phyloP scores from a whole-genome alignment of 2,113 vertebrate genomes.

The Eonycteris spelaea region DNA sequence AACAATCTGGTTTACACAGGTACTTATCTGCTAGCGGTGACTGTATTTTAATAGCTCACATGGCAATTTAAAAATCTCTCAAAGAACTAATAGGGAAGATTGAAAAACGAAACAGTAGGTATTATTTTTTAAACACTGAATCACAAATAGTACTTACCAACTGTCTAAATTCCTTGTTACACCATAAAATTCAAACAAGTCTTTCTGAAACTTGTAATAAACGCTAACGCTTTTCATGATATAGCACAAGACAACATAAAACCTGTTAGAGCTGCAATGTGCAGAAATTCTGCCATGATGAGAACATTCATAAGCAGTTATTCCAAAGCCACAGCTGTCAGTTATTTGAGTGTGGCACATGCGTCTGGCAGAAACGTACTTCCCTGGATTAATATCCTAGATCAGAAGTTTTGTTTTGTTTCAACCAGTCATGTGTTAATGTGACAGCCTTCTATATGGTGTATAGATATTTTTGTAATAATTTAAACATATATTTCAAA shows the following conservation, averaged over 20 bases:
- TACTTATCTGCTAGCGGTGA: not conserved
- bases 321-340: not conserved
- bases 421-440: not conserved
- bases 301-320: not conserved
- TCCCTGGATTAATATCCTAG: not conserved
- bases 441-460: not conserved
- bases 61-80: not conserved
- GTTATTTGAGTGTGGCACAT: not conserved
- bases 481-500: not conserved
- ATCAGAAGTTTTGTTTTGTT: not conserved
- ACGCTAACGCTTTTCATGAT: not conserved
- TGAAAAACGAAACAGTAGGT: not conserved
- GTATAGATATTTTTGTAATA: not conserved
- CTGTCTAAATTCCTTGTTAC: not conserved
- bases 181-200: not conserved
- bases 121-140: conserved; percentile 9
- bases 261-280: not conserved
- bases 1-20: not conserved
- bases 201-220: not conserved
- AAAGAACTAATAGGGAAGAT: not conserved
- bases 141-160: not conserved
- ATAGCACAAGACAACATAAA: not conserved
- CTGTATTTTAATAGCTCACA: not conserved
- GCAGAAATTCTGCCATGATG: not conserved
- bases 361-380: not conserved